These are phyloP conservation scores for Xestia rhomboidea DNA, from an alignment of 2,888 invertebrate genomes.

Conservation along the genomic window DNA sequence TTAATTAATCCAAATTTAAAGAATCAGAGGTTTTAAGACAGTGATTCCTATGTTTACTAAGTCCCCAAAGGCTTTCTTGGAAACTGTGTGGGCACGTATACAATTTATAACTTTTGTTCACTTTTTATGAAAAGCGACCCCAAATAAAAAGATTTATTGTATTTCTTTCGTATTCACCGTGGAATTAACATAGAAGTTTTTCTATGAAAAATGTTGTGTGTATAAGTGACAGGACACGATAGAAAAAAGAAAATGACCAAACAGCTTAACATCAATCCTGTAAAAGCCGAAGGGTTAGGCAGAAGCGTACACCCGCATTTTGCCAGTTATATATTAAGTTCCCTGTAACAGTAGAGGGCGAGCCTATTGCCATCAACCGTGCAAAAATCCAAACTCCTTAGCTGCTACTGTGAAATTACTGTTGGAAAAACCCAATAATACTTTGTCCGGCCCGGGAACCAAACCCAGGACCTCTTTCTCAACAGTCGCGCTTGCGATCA, in stretches of 20 bases:
- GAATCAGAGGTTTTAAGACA: neutral
- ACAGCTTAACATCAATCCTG: neutral
- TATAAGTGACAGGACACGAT: neutral
- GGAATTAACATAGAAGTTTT: neutral
- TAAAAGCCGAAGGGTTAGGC: neutral
- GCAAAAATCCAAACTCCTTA: neutral
- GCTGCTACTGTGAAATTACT: no score
- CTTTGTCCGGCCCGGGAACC: no score
- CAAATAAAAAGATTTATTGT: slow-evolving; percentile 5
- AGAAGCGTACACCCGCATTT: neutral
- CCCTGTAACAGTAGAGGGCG: neutral
- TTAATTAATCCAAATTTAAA: neutral
- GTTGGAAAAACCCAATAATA: no score
- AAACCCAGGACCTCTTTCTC: neutral
- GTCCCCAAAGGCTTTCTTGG: neutral
- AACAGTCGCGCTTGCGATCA: neutral
- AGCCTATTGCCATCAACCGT: neutral
- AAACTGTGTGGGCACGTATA: neutral
- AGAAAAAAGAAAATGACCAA: neutral
- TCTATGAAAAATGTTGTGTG: neutral
- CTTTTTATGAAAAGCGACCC: neutral
- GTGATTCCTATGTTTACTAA: neutral
- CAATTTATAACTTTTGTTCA: neutral
- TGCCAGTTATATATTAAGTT: neutral
- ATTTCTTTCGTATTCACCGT: neutral